Evolutionary conservation across 30 jellyfish, hydroid and myxozoan genomes (phyloP).

Genomic region (Sanderia malayensis): DNA sequence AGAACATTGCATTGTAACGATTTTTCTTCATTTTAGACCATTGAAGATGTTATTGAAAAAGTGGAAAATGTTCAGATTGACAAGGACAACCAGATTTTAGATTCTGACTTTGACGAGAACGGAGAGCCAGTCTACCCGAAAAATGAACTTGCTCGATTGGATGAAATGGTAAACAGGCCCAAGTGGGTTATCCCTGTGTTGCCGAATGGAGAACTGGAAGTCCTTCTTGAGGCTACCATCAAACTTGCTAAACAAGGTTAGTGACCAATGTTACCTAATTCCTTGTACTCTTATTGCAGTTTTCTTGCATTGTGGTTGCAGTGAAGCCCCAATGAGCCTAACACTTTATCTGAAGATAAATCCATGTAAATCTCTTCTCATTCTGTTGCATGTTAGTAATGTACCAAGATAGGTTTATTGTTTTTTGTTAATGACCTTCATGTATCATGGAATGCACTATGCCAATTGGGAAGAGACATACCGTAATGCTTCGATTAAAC

Average conservation of each 20-base stretch:
- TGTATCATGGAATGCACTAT: too few species aligned
- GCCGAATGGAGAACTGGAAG: constrained; percentile 92
- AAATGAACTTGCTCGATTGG: constrained; percentile 76
- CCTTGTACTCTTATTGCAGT: too few species aligned
- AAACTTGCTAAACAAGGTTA: constrained; percentile 85
- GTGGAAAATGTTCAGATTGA: constrained; percentile 20
- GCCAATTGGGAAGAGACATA: too few species aligned
- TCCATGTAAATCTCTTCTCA: too few species aligned
- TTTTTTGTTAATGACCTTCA: too few species aligned
- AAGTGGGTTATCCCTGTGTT: constrained; percentile 95
- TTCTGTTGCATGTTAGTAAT: too few species aligned
- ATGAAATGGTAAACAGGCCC: constrained; percentile 96
- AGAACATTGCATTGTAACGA: background rate
- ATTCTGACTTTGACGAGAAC: constrained; percentile 82
- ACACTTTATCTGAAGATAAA: too few species aligned
- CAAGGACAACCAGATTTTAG: constrained; percentile 26
- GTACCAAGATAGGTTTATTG: too few species aligned
- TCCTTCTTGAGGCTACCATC: constrained; percentile 79
- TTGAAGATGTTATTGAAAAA: constrained; percentile 30
- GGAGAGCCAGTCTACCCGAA: constrained; percentile 87
- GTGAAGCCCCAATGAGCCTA: too few species aligned
- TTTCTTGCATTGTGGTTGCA: too few species aligned
- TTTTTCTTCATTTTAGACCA: constrained; percentile 1
- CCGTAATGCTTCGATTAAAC: too few species aligned
- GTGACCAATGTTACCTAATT: too few species aligned